These are phyloP conservation scores for Neoseiulus cucumeris DNA, from an alignment of 1,140 invertebrate genomes.

Conservation along the genomic window DNA sequence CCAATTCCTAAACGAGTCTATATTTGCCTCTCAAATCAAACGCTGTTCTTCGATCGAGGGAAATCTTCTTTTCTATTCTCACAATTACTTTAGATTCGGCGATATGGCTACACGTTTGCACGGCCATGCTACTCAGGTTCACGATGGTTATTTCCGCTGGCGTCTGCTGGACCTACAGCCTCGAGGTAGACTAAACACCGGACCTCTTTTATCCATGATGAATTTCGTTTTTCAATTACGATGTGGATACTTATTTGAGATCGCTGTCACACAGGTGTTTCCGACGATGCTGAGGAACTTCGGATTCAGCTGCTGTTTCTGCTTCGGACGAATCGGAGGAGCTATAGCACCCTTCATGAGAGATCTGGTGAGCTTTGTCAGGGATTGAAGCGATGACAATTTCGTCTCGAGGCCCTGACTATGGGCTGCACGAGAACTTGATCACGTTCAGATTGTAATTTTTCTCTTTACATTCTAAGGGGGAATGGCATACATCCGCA, in stretches of 20 bases:
- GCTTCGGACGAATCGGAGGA: constrained; percentile 6
- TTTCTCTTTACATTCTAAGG: not conserved
- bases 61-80: too few relatives aligned
- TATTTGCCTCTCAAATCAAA: too few relatives aligned
- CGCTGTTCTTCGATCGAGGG: too few relatives aligned
- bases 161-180: not conserved
- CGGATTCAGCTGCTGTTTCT: constrained; percentile 9
- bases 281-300: not conserved
- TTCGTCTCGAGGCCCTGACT: too few relatives aligned
- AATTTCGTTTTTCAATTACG: not conserved
- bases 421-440: too few relatives aligned
- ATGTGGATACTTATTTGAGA: too few relatives aligned
- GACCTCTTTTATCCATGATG: not conserved
- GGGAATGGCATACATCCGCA: not conserved
- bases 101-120: not conserved
- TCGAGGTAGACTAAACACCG: not conserved
- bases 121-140: not conserved
- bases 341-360: constrained; percentile 5
- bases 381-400: too few relatives aligned
- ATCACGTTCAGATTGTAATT: too few relatives aligned
- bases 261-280: not conserved
- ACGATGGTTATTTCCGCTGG: not conserved
- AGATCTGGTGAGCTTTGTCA: not conserved
- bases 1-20: too few relatives aligned
- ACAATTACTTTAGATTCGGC: constrained; percentile 8